These are phyloP conservation scores for Hydrotaea cyrtoneurina DNA, from an alignment of 2,888 invertebrate genomes.

Conservation along the genomic window DNA sequence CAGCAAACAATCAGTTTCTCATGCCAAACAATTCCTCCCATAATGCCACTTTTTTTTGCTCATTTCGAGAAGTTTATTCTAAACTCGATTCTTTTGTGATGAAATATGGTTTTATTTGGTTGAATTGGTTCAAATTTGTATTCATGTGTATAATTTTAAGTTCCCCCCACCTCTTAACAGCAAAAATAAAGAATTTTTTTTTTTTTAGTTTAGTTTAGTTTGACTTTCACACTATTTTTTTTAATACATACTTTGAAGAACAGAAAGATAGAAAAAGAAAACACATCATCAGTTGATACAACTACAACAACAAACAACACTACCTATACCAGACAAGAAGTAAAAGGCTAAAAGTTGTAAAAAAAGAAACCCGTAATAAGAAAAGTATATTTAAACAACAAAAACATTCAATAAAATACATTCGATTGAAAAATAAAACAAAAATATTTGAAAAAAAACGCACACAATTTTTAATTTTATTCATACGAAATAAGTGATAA, in stretches of 20 bases:
- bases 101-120: slow-evolving; percentile 8
- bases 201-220: slow-evolving; percentile 45
- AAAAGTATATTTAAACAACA: slow-evolving; percentile 64
- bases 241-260: slow-evolving; percentile 48
- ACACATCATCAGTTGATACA: slow-evolving; percentile 60
- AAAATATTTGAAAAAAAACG: slow-evolving; percentile 40
- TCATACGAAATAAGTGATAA: too few relatives aligned
- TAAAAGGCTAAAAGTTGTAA: slow-evolving; percentile 66
- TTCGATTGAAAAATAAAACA: slow-evolving; percentile 66
- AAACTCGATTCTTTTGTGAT: background rate
- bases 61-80: background rate
- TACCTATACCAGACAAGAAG: slow-evolving; percentile 62
- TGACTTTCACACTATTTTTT: slow-evolving; percentile 47
- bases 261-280: slow-evolving; percentile 24
- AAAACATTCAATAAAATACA: slow-evolving; percentile 67
- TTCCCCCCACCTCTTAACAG: background rate
- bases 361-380: slow-evolving; percentile 49
- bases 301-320: slow-evolving; percentile 51
- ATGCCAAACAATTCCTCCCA: slow-evolving; percentile 24
- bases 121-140: background rate
- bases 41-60: slow-evolving; percentile 5
- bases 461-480: background rate
- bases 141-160: slow-evolving; percentile 30
- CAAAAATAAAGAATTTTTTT: slow-evolving; percentile 17
- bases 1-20: slow-evolving; percentile 3